Evolutionary conservation across 2,888 invertebrate genomes (phyloP).

Genomic region (Cryptocheilus praepositus): DNA sequence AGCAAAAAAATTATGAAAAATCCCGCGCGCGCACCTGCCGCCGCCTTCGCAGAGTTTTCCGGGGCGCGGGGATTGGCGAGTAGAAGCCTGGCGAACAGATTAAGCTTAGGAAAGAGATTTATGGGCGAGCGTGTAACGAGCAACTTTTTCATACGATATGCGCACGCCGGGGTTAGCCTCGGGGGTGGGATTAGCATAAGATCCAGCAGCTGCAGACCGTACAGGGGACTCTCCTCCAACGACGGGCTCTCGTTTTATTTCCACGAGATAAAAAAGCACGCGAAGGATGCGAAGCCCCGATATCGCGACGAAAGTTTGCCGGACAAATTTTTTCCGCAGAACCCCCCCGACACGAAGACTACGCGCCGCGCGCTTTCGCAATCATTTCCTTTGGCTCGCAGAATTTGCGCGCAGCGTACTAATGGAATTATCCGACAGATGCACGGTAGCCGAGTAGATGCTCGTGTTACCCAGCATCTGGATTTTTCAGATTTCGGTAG

Average conservation of each 20-base stretch:
- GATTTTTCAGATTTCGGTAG: no score
- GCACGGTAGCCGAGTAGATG: no score
- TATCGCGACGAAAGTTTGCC: neutral
- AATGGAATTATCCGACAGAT: no score
- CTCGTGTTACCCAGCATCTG: no score
- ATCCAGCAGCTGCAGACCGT: slow-evolving; percentile 68
- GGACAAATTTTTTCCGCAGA: neutral
- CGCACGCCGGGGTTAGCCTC: slow-evolving; percentile 60
- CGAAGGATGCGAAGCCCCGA: no score
- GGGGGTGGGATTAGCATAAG: slow-evolving; percentile 71
- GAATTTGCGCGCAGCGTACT: no score
- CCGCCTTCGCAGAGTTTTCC: slow-evolving; percentile 53
- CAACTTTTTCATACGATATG: slow-evolving; percentile 67
- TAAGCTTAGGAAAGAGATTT: slow-evolving; percentile 71
- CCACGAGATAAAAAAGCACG: no score
- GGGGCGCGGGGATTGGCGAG: slow-evolving; percentile 26
- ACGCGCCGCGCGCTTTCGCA: no score
- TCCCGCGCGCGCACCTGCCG: slow-evolving; percentile 60
- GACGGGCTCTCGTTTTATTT: slow-evolving; percentile 27
- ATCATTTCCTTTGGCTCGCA: no score
- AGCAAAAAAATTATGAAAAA: slow-evolving; percentile 65
- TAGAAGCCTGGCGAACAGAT: slow-evolving; percentile 62
- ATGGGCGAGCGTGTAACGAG: slow-evolving; percentile 70
- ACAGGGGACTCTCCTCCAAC: slow-evolving; percentile 28
- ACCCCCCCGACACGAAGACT: no score